phyloP scores from a whole-genome alignment of 2,888 invertebrate genomes.

The Microctonus brassicae region DNA sequence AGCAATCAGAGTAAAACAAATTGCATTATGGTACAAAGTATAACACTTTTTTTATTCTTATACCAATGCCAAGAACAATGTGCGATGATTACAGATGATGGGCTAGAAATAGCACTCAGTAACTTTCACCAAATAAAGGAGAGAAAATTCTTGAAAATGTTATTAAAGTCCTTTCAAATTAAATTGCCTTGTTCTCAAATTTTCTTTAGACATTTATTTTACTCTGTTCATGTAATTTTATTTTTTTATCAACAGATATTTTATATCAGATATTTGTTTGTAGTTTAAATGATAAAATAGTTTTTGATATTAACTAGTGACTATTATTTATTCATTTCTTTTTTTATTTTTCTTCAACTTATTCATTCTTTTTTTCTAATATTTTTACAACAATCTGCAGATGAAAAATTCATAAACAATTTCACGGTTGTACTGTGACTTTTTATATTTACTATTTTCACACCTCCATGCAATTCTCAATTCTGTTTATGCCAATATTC shows the following conservation, averaged over 20 bases:
- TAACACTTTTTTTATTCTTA: background rate
- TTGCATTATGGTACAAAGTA: background rate
- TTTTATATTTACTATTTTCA: background rate
- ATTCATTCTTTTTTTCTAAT: background rate
- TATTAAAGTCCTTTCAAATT: background rate
- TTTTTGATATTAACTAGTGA: background rate
- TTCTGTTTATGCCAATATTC: background rate
- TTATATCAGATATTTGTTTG: no score
- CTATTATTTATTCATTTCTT: background rate
- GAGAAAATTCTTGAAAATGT: background rate
- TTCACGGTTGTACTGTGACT: background rate
- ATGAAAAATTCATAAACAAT: background rate
- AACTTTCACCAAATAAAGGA: background rate
- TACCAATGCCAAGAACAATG: background rate
- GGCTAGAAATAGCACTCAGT: background rate
- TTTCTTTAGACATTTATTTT: background rate
- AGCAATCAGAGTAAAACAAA: slow-evolving; percentile 21
- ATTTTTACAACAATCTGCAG: background rate
- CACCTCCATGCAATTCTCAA: background rate
- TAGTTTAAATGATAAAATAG: background rate
- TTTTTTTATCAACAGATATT: no score
- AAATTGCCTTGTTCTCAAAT: background rate
- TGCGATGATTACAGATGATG: background rate
- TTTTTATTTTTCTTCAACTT: background rate
- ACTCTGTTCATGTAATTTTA: no score